These are phyloP conservation scores for Micrasema longulum DNA, from an alignment of 1,140 invertebrate species.

Conservation along the genomic window DNA sequence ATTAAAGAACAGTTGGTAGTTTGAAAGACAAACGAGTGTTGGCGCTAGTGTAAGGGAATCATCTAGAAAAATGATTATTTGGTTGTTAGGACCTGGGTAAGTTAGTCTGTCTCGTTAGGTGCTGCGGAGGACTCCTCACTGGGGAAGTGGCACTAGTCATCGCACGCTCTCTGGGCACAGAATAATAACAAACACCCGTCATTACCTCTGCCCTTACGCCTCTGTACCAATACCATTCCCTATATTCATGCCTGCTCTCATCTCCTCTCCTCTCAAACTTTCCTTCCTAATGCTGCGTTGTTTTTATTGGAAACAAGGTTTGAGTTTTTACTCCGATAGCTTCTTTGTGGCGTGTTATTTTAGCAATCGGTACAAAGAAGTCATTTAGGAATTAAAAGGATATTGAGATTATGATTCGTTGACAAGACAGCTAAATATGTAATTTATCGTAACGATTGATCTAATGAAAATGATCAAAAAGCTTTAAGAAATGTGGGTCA, in stretches of 20 bases:
- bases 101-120: not conserved
- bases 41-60: slow-evolving; percentile 1
- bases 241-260: not conserved
- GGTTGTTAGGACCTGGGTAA: slow-evolving; percentile 10
- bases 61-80: slow-evolving; percentile 3
- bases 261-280: not conserved
- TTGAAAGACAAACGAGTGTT: too few relatives aligned
- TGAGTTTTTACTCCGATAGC: too few relatives aligned
- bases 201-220: not conserved
- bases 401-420: slow-evolving; percentile 1
- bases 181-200: slow-evolving; percentile 45
- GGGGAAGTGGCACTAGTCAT: slow-evolving; percentile 44
- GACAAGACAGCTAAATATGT: too few relatives aligned
- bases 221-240: not conserved
- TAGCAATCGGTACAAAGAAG: not conserved
- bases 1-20: too few relatives aligned
- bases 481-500: too few relatives aligned
- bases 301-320: not conserved
- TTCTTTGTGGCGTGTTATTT: too few relatives aligned
- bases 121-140: slow-evolving; percentile 4
- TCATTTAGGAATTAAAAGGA: not conserved
- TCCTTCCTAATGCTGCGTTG: not conserved
- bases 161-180: slow-evolving; percentile 53
- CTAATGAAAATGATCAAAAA: slow-evolving; percentile 1
- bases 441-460: too few relatives aligned